phyloP scores from a whole-genome alignment of 2,113 vertebrate species.

The Paramisgurnus dabryanus region DNA sequence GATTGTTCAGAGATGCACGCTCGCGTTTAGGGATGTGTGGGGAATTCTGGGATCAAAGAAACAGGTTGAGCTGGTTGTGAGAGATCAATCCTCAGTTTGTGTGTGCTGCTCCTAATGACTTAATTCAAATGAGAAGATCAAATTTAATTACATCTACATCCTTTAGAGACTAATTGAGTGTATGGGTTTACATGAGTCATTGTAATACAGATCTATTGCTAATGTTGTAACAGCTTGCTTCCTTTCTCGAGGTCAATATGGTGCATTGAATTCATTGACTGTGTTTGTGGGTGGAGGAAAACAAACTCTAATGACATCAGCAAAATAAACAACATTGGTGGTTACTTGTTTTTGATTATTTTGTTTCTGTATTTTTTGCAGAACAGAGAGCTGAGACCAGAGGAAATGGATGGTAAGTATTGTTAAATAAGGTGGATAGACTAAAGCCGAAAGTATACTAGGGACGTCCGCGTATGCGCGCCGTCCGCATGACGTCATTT shows the following conservation, averaged over 20 bases:
- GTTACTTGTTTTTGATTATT: slow-evolving; percentile 50
- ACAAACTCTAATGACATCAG: not conserved
- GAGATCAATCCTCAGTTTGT: slow-evolving; percentile 16
- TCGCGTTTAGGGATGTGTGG: not conserved
- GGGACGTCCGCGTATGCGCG: no score
- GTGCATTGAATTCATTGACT: not conserved
- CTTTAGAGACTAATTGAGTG: not conserved
- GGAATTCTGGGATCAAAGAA: slow-evolving; percentile 23
- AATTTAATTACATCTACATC: not conserved
- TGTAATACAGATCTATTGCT: not conserved
- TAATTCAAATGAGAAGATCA: slow-evolving; percentile 35
- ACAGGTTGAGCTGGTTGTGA: slow-evolving; percentile 24
- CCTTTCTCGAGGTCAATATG: not conserved
- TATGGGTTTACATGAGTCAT: slow-evolving; percentile 7
- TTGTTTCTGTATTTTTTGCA: slow-evolving; percentile 70
- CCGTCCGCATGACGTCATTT: no score
- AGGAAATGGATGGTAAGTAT: slow-evolving; percentile 93
- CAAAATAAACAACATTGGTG: not conserved
- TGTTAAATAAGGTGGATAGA: not conserved
- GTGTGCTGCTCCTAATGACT: slow-evolving; percentile 3
- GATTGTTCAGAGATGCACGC: not conserved
- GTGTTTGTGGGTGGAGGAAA: not conserved
- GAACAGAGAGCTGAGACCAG: slow-evolving; percentile 93
- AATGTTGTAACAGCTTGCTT: not conserved
- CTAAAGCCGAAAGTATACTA: no score